Evolutionary conservation across 2,888 invertebrate species (phyloP).

Genomic region (Sarcophaga subvicina): DNA sequence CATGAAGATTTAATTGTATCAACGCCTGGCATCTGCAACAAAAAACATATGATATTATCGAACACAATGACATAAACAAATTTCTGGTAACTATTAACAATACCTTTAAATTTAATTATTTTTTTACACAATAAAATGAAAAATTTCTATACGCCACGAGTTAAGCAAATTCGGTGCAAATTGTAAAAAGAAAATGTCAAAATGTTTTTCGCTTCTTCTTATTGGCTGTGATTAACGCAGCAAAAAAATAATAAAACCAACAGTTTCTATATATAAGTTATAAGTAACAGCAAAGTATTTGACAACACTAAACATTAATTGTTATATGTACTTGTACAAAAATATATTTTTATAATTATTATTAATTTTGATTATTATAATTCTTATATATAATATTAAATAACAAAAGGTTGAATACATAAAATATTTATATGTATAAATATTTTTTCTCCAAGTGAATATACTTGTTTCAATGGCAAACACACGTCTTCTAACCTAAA

Average conservation of each 20-base stretch:
- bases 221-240: neutral
- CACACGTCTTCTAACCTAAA: too few relatives aligned
- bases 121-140: slow-evolving; percentile 49
- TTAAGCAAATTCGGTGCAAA: slow-evolving; percentile 73
- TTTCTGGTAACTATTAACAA: neutral
- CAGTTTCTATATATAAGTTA: slow-evolving; percentile 5
- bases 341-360: neutral
- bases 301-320: neutral
- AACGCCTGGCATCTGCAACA: slow-evolving; percentile 86
- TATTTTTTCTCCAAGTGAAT: too few relatives aligned
- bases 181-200: slow-evolving; percentile 72
- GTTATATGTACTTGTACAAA: neutral
- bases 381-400: neutral
- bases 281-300: neutral
- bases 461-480: too few relatives aligned
- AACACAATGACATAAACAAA: neutral
- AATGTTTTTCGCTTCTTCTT: slow-evolving; percentile 26
- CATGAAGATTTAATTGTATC: slow-evolving; percentile 94
- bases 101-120: slow-evolving; percentile 52
- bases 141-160: slow-evolving; percentile 72
- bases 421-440: too few relatives aligned
- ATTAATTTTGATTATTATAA: neutral
- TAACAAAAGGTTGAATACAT: too few relatives aligned
- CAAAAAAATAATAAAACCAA: neutral
- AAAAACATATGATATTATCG: neutral